Conservation (phyloP, 2,888 invertebrate genomes). For the Drosophila fulvimacula region DNA sequence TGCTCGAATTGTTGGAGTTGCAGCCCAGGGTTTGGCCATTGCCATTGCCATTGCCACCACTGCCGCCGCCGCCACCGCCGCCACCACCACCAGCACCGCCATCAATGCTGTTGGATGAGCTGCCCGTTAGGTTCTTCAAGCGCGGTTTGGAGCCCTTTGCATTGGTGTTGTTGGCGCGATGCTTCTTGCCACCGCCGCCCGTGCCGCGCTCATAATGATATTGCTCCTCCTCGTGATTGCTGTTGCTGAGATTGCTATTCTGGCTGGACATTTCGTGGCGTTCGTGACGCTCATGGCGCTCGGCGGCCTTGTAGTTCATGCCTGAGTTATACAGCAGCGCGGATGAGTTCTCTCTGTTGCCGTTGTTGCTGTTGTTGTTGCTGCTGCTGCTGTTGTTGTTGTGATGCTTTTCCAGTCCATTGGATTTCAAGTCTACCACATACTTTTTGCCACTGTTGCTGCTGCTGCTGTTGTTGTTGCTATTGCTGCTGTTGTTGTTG, state of each 20-base stretch:
- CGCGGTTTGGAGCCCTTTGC: constrained; percentile 84
- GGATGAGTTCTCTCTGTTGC: constrained; percentile 45
- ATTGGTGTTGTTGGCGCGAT: constrained; percentile 84
- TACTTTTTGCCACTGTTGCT: constrained; percentile 60
- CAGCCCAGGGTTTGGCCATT: constrained; percentile 34
- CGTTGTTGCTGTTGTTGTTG: constrained; percentile 36
- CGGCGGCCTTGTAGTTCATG: constrained; percentile 79
- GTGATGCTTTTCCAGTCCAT: constrained; percentile 65
- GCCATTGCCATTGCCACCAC: constrained; percentile 19
- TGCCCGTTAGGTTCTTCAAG: constrained; percentile 84
- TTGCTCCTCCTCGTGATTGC: constrained; percentile 81
- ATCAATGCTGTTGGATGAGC: constrained; percentile 85
- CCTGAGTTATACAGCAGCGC: constrained; percentile 76
- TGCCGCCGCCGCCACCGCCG: constrained; percentile 47
- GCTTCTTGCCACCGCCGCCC: constrained; percentile 81
- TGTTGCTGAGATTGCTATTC: constrained; percentile 78
- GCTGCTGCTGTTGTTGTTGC: constrained; percentile 45
- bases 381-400: constrained; percentile 45
- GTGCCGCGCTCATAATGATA: constrained; percentile 77
- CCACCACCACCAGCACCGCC: constrained; percentile 79
- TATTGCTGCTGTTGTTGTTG: constrained; percentile 55
- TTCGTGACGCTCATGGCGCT: constrained; percentile 72
- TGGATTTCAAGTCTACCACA: constrained; percentile 66
- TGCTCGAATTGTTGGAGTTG: constrained; percentile 66
- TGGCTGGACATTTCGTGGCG: constrained; percentile 75